Evolutionary conservation across 2,888 invertebrate genomes (phyloP), one percentile per base, ranked within the genome.

Genomic region (Agrotis clavis): DNA sequence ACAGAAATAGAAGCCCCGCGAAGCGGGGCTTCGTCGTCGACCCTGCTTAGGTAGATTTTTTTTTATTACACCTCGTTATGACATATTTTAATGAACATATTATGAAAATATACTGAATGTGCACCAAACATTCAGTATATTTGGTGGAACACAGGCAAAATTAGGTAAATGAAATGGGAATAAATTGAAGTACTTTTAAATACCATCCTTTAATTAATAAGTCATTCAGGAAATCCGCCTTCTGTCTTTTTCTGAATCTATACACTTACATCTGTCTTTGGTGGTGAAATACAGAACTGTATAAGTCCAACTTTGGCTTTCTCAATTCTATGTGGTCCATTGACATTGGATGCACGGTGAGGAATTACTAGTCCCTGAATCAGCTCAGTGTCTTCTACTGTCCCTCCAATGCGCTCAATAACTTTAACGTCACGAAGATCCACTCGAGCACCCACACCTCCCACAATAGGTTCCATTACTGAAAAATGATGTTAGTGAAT

Each of bases 251-350:
- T 19, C 41, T 45, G 3, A 41, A 21, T 18, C 5, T 41, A 41
- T 30, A 30, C 14, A 95, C 97, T 97, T 92, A 98, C 98, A 94
- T 99, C 99, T 70, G 99, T 99, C 96, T 99, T 99, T 11, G 99
- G 99, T 67, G 99, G 99, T 18, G 99, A 99, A 93, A 99, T 99
- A 93, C 99, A 99, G 95, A 99, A 99, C 94, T 99, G 99, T 84
- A 99, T 99, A 19, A 99, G 97, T 74, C 98, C 99, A 94, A 99
- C 99, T 96, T 99, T 99, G 9, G 99, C 99, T 92, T 99, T 99
- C 93, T 99, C 99, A 74, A 99, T 97, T 86, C 98, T 97, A 88
- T 98, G 98, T 0, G 99, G 99, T 0, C 99, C 99, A 90, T 98
- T 99, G 30, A 98, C 97, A 88, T 99, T 99, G 67, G 98, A 97